These are phyloP conservation scores for Probosciger aterrimus DNA, from an alignment of 2,113 vertebrate genomes.

Conservation along the genomic window DNA sequence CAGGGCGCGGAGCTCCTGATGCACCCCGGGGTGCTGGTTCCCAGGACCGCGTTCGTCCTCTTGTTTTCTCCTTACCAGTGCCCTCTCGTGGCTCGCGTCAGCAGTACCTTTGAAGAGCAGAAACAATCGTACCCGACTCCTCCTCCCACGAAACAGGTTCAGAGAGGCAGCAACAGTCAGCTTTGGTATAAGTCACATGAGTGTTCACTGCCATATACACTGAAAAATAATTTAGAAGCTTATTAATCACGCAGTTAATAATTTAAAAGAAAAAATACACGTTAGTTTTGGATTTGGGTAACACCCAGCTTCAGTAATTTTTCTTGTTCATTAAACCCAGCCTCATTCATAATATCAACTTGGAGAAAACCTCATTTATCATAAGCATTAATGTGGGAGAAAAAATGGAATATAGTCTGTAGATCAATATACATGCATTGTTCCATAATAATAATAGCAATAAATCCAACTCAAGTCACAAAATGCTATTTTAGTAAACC, in stretches of 20 bases:
- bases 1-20: background rate
- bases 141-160: background rate
- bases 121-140: accelerated
- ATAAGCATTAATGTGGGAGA: accelerated
- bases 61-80: background rate
- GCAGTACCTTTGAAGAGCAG: background rate
- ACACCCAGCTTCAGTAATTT: background rate
- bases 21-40: background rate
- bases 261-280: background rate
- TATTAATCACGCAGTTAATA: background rate
- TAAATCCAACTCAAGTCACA: background rate
- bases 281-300: background rate
- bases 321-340: background rate
- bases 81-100: slow-evolving; percentile 30
- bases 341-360: background rate
- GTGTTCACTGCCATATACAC: background rate
- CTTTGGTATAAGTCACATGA: background rate
- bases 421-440: background rate
- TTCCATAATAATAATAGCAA: background rate
- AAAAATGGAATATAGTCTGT: background rate
- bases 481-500: background rate
- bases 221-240: background rate
- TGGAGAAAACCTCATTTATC: background rate
- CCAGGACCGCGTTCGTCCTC: background rate
- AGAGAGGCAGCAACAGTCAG: background rate